Conservation (phyloP, 2,113 vertebrate genomes). For the Protobothrops mucrosquamatus region DNA sequence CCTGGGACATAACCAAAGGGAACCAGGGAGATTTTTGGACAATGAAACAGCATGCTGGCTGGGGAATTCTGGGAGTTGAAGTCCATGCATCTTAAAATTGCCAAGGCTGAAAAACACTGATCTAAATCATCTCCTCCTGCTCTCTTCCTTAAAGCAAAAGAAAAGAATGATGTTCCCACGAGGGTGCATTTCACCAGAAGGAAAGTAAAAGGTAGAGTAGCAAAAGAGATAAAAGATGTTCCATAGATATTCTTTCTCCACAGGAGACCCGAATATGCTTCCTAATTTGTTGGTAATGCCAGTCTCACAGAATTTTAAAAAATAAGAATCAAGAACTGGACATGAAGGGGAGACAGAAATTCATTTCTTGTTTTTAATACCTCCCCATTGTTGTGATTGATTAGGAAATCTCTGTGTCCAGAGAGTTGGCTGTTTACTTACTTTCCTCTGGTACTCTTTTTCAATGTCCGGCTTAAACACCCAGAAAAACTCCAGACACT, state of each 20-base stretch:
- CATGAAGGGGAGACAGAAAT: not conserved
- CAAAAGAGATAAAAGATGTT: not conserved
- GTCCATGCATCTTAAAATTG: not conserved
- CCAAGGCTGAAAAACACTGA: not conserved
- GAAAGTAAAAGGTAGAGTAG: not conserved
- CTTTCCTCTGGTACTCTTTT: not conserved
- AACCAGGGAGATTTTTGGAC: not conserved
- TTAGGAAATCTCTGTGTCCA: not conserved
- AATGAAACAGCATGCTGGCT: not conserved
- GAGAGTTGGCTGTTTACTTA: not conserved
- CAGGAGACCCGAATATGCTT: not conserved
- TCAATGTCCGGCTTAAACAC: not conserved
- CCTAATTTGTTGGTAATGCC: not conserved
- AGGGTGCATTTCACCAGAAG: not conserved
- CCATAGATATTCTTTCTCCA: not conserved
- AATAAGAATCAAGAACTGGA: not conserved
- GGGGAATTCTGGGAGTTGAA: not conserved
- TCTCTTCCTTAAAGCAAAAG: not conserved
- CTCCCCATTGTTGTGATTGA: not conserved
- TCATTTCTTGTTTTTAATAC: not conserved
- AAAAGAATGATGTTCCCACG: not conserved
- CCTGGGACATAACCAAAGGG: not conserved
- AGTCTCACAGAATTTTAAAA: not conserved
- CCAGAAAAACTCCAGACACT: not conserved
- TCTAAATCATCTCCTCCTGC: not conserved